Evolutionary conservation across 2,888 invertebrate species (phyloP), one percentile per base, ranked within the genome.

Genomic region (Andrena fulva): DNA sequence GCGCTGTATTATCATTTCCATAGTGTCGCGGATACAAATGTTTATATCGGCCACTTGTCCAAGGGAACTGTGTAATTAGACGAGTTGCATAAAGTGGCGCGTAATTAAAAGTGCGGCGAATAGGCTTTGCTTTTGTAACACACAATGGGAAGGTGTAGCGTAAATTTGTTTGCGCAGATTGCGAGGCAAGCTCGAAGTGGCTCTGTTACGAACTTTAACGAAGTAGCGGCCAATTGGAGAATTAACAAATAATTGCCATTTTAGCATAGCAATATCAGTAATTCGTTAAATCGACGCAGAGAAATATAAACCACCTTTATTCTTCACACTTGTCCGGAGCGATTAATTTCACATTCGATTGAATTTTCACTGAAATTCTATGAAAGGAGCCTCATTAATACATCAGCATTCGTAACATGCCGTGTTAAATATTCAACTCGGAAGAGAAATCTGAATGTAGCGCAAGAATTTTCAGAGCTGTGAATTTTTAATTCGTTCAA

Each of bases 11-110:
- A 74, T 74, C 76, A 62, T 77, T 67, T 59, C 29, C 72, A 70
- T 52, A 63, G 75, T 50, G 31, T 67, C 31, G 68, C 50, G 33
- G 60, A 71, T 64, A 75, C 62, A 77, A 85, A 83, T 83, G 72
- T 69, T 80, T 56, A 52, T 69, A 73, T 74, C 62, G 50, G 42
- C n/a, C 50, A 63, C 62, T 62, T 24, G 54, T 59, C 54, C 31
- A 24, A 56, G 42, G 31, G 24, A 48, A 42, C 52, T 2, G n/a
- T 70, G 59, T 31, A 52, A 60, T 77, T 70, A 70, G 8, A 12
- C 59, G 24, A 52, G 50, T 77, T 79, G 56, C 70, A 59, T 70
- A 59, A 79, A 79, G 52, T 12, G 60, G 50, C 66, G 20, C 24
- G 24, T 12, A 71, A 74, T 27, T 60, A 56, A 56, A 50, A 35